These are phyloP conservation scores for Thripadectes ignobilis DNA, from an alignment of 2,797 vertebrate species.

Conservation along the genomic window DNA sequence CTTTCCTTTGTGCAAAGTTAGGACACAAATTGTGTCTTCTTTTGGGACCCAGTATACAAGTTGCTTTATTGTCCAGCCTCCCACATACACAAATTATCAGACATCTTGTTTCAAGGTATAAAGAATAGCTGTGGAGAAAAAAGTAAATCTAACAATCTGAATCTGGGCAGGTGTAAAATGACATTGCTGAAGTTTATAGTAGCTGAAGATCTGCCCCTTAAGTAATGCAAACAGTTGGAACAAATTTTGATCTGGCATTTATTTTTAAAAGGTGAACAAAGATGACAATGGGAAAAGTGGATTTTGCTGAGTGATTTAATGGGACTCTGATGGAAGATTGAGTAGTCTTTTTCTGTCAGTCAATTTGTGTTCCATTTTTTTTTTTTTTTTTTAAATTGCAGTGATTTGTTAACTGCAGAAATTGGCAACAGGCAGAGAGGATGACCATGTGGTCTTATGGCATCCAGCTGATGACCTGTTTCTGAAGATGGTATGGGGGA, in stretches of 20 bases:
- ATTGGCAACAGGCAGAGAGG: not conserved
- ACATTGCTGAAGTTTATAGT: not conserved
- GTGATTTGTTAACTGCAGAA: conserved; percentile 56
- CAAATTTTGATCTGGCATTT: not conserved
- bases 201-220: not conserved
- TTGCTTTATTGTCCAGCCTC: not conserved
- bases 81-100: not conserved
- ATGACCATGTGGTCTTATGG: not conserved
- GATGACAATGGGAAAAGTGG: not conserved
- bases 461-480: conserved; percentile 59
- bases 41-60: not conserved
- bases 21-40: not conserved
- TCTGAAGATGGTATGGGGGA: conserved; percentile 50
- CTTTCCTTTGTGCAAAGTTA: not conserved
- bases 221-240: not conserved
- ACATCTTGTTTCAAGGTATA: not conserved
- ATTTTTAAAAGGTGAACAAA: conserved; percentile 17
- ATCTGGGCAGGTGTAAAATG: not conserved
- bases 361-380: not conserved
- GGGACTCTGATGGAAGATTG: not conserved
- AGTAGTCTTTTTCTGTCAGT: conserved; percentile 53
- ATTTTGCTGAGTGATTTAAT: conserved; percentile 13
- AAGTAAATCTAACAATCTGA: not conserved
- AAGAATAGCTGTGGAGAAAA: not conserved
- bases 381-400: not conserved